Conservation (phyloP, 2,888 invertebrate species). For the Pseudococcus viburni region DNA sequence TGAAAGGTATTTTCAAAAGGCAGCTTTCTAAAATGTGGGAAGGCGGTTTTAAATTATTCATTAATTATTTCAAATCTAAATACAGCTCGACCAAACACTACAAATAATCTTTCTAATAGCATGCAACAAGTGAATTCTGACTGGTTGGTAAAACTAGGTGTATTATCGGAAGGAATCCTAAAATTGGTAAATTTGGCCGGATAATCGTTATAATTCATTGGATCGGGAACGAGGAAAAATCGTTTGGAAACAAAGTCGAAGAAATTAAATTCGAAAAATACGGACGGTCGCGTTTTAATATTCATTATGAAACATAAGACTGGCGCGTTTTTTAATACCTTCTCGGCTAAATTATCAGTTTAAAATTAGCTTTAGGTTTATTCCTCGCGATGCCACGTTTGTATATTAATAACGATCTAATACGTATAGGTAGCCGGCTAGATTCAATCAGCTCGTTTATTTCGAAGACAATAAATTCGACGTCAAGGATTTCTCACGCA, state of each 20-base stretch:
- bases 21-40: not conserved
- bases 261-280: too few relatives aligned
- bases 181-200: not conserved
- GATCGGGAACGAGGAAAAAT: not conserved
- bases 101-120: slow-evolving; percentile 6
- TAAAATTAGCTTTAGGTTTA: slow-evolving; percentile 2
- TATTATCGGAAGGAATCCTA: too few relatives aligned
- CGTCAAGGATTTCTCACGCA: slow-evolving; percentile 39
- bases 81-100: not conserved
- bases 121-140: not conserved
- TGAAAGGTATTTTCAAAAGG: not conserved
- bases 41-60: slow-evolving; percentile 1
- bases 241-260: not conserved
- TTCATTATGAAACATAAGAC: slow-evolving; percentile 13
- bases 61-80: slow-evolving; percentile 14
- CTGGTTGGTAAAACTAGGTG: not conserved
- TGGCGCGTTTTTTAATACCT: not conserved
- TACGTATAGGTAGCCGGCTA: not conserved
- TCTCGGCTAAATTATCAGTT: slow-evolving; percentile 21
- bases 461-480: slow-evolving; percentile 43
- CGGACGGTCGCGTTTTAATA: not conserved
- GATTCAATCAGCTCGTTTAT: slow-evolving; percentile 34
- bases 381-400: not conserved
- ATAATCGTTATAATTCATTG: not conserved
- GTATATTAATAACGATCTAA: slow-evolving; percentile 1